Base-by-base conservation (phyloP, 2,888 invertebrate species). In the Lasioglossum vierecki region DNA sequence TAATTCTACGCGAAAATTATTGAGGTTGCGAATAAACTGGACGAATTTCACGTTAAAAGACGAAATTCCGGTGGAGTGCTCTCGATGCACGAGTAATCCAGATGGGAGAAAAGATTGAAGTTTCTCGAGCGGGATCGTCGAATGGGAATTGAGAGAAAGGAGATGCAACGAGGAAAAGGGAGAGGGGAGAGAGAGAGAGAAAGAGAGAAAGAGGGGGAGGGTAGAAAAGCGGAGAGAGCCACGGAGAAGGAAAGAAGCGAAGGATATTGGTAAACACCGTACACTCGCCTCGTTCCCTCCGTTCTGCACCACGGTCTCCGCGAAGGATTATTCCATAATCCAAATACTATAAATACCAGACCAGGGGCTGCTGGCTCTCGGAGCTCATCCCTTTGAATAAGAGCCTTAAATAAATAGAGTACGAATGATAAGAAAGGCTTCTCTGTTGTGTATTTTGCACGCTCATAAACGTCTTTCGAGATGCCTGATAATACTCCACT, bases 301-400 rank as follows among this genome's bases (percentile, higher is more conserved):
- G 87, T 85, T 30, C 30, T 89, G 63, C 63, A 89, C 84, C 66
- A 85, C 83, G 88, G 88, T 92, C 90, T 92, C 88, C 89, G 82
- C 88, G 84, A 89, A 89, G 93, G 92, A 93, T 94, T 93, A 94
- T 93, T 91, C 91, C 88, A 93, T 94, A 94, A 94, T 94, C 94
- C 93, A 93, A 93, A 93, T 93, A 93, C 92, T 92, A 94, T 93
- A 94, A 94, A 94, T 94, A 94, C 93, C 92, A 90, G 91, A 89
- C 88, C 89, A 86, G 90, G 90, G 90, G 87, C 79, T 89, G 85
- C 87, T 89, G 83, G 39, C 88, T 87, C 88, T 87, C 84, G 82
- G 84, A 83, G 89, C 90, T 91, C 90, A 92, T 92, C 89, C 90
- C 84, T 82, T 84, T 84, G 91, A 90, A 91, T 91, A 89, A 91